Conservation (phyloP, 2,888 invertebrate species). For the Didymodactylos carnosus region DNA sequence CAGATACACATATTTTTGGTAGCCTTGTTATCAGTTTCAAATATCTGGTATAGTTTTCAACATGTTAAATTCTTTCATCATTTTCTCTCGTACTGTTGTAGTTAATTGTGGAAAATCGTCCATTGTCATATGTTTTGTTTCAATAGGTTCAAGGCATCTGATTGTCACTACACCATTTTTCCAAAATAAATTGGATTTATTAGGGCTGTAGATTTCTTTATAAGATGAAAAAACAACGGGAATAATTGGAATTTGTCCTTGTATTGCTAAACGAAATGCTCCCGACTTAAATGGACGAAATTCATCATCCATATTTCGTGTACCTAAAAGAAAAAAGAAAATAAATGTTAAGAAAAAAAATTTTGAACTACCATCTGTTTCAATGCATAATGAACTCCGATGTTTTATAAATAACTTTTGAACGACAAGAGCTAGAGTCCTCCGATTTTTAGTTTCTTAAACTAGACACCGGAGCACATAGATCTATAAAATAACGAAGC, state of each 20-base stretch:
- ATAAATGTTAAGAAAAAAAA: too few species aligned
- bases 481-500: too few species aligned
- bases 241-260: constrained; percentile 41
- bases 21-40: too few species aligned
- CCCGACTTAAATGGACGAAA: constrained; percentile 88
- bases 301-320: constrained; percentile 55
- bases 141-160: background rate
- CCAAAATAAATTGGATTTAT: background rate
- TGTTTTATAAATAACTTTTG: too few species aligned
- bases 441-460: too few species aligned
- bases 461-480: too few species aligned
- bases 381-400: too few species aligned
- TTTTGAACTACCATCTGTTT: too few species aligned
- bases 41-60: too few species aligned
- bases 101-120: background rate
- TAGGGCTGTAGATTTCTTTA: background rate
- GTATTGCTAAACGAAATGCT: constrained; percentile 76
- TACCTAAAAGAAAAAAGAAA: constrained; percentile 36
- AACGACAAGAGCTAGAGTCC: too few species aligned
- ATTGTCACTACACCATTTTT: background rate
- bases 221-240: background rate
- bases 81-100: background rate
- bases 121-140: background rate
- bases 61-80: too few species aligned
- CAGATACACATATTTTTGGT: too few species aligned